These are phyloP conservation scores for Toxotes lorentzi DNA, from an alignment of 2,797 vertebrate species.

Conservation along the genomic window DNA sequence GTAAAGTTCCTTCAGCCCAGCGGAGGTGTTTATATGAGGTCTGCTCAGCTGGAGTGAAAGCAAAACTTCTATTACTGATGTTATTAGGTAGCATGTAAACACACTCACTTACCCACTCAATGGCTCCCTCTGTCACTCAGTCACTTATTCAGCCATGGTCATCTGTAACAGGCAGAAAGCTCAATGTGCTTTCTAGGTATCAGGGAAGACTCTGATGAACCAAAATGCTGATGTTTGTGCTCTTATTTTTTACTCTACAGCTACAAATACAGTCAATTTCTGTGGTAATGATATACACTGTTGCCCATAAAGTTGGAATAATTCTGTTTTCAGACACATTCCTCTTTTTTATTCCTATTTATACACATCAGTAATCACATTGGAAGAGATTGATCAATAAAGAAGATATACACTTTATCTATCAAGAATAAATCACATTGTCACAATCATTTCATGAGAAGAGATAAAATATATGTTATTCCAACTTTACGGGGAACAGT, in stretches of 20 bases:
- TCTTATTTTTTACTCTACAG: background rate
- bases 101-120: slow-evolving; percentile 53
- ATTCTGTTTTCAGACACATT: too few species aligned
- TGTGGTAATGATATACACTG: background rate
- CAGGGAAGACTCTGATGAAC: background rate
- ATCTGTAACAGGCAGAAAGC: slow-evolving; percentile 14
- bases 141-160: slow-evolving; percentile 17
- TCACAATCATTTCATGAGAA: too few species aligned
- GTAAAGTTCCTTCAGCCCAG: slow-evolving; percentile 51
- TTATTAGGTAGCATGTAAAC: slow-evolving; percentile 77
- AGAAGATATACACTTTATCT: too few species aligned
- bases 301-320: too few species aligned
- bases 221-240: background rate
- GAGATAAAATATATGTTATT: too few species aligned
- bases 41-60: slow-evolving; percentile 66
- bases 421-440: too few species aligned
- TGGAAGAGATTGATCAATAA: too few species aligned
- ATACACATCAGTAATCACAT: too few species aligned
- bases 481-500: too few species aligned
- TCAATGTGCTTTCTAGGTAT: slow-evolving; percentile 15
- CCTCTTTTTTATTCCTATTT: too few species aligned
- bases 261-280: background rate
- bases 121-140: slow-evolving; percentile 50
- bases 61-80: slow-evolving; percentile 72
- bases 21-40: slow-evolving; percentile 66